These are phyloP conservation scores for Lydus trimaculatus DNA, from an alignment of 2,888 invertebrate species.

Conservation along the genomic window DNA sequence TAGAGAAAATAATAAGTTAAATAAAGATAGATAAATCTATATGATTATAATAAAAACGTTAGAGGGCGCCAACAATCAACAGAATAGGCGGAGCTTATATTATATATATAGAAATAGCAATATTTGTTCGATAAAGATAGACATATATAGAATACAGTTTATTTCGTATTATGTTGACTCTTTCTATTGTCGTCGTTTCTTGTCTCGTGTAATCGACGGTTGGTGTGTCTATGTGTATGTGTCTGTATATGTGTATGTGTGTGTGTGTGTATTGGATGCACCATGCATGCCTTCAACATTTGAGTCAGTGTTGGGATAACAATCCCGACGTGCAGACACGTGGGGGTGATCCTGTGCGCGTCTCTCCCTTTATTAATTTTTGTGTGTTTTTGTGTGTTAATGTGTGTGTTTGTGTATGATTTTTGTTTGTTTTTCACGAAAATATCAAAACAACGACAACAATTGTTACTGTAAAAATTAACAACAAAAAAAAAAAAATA, in stretches of 20 bases:
- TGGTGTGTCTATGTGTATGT: no score
- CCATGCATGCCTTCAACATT: conserved; percentile 60
- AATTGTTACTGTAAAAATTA: no score
- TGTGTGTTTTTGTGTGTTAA: conserved; percentile 16
- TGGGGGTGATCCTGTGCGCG: conserved; percentile 38
- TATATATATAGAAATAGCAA: conserved; percentile 62
- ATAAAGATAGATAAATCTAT: conserved; percentile 59
- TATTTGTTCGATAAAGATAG: conserved; percentile 37
- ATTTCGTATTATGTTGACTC: background rate
- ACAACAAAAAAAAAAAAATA: no score
- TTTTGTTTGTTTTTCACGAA: conserved; percentile 14
- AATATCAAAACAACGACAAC: no score
- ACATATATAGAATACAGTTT: conserved; percentile 42
- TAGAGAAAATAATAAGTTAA: conserved; percentile 42
- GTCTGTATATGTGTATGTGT: background rate
- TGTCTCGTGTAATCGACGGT: background rate
- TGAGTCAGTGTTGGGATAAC: conserved; percentile 67
- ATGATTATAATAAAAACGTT: conserved; percentile 33
- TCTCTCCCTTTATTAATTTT: background rate
- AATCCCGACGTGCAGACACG: conserved; percentile 66
- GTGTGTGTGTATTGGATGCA: conserved; percentile 63
- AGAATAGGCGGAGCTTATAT: conserved; percentile 71
- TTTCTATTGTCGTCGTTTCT: background rate
- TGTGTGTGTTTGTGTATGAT: conserved; percentile 15
- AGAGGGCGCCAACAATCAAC: conserved; percentile 60